A percentile compares a stretch with the other conserved stretches of the same genome.
Conservation (phyloP, 2,797 vertebrate species). For the Denticeps clupeoides region DNA sequence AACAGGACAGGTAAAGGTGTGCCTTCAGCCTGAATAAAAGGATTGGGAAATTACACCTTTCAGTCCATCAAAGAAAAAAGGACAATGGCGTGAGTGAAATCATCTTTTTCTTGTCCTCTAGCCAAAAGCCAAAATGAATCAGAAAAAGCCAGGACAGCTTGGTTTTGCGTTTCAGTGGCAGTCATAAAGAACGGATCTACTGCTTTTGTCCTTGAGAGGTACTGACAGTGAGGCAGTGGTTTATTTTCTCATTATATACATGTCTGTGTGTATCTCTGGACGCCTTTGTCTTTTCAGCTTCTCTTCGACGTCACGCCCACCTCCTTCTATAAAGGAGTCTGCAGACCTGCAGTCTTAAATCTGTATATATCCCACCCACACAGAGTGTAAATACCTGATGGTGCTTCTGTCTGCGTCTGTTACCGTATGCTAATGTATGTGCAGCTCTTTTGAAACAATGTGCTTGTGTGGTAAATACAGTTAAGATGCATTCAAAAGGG, state of each 20-base stretch:
- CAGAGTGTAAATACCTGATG: slow-evolving; percentile 51
- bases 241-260: slow-evolving; percentile 35
- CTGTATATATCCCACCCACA: slow-evolving; percentile 48
- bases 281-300: slow-evolving; percentile 35
- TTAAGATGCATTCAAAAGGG: slow-evolving; percentile 41
- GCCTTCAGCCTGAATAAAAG: too few species aligned
- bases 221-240: too few species aligned
- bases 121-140: slow-evolving; percentile 16
- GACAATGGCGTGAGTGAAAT: too few species aligned
- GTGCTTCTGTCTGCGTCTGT: slow-evolving; percentile 19
- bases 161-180: background rate
- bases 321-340: slow-evolving; percentile 45
- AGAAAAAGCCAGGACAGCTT: background rate
- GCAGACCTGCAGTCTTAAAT: slow-evolving; percentile 47
- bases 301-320: slow-evolving; percentile 40
- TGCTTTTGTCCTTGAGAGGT: too few species aligned
- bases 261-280: slow-evolving; percentile 29
- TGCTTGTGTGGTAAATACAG: slow-evolving; percentile 49
- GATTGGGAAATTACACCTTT: too few species aligned
- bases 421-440: slow-evolving; percentile 9
- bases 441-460: slow-evolving; percentile 36
- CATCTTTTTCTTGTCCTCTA: too few species aligned
- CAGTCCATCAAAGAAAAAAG: too few species aligned
- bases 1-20: too few species aligned
- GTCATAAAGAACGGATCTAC: background rate